A percentile compares a stretch with the other conserved stretches of the same genome.
Conservation (phyloP, 2,888 invertebrate genomes). For the Plagiodera versicolora region DNA sequence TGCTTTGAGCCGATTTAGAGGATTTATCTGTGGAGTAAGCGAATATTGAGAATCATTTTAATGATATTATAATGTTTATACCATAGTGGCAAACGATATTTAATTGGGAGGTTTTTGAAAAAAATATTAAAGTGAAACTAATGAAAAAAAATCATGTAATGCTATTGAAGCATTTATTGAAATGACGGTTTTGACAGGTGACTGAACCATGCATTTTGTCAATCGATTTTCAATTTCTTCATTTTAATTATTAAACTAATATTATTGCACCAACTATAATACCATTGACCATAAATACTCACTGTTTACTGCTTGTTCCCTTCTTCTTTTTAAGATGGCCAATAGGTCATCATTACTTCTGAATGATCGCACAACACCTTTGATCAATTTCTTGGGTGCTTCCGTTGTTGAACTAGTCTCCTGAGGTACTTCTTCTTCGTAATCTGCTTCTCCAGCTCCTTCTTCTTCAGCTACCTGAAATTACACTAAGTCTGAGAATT, state of each 20-base stretch:
- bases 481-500: background rate
- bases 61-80: no score
- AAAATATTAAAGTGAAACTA: no score
- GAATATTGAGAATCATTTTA: background rate
- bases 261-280: no score
- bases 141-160: no score
- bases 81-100: no score
- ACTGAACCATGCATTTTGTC: no score
- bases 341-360: conserved; percentile 77
- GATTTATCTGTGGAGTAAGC: conserved; percentile 40
- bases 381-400: conserved; percentile 68
- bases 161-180: no score
- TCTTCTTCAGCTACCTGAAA: conserved; percentile 53
- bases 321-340: conserved; percentile 70
- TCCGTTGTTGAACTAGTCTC: conserved; percentile 68
- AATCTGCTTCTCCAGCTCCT: conserved; percentile 60
- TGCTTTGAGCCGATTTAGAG: conserved; percentile 32
- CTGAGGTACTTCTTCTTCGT: conserved; percentile 60
- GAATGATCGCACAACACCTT: conserved; percentile 70
- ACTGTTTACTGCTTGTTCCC: conserved; percentile 70
- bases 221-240: no score
- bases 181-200: no score
- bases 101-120: no score
- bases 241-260: no score
- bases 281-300: no score